A percentile compares a stretch with the other conserved stretches of the same genome.
Conservation (phyloP, 2,113 vertebrate genomes). For the Chionis minor region DNA sequence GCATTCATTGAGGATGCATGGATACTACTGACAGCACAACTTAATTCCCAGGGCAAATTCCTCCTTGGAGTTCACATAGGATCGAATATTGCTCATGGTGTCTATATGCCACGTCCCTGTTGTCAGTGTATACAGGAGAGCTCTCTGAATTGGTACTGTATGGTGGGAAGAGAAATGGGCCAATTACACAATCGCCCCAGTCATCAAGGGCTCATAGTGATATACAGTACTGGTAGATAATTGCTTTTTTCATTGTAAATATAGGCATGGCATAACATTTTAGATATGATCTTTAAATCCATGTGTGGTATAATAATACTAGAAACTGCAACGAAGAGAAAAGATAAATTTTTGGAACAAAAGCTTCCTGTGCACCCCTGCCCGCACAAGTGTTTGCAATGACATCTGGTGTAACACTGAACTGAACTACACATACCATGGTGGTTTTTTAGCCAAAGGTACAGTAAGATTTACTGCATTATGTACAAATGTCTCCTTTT, state of each 20-base stretch:
- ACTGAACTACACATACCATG: background rate
- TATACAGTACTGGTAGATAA: background rate
- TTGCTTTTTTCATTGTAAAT: background rate
- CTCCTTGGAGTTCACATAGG: background rate
- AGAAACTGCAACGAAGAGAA: background rate
- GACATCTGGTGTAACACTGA: background rate
- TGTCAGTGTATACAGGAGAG: background rate
- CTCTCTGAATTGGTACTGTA: background rate
- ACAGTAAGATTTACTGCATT: background rate
- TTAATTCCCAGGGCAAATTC: background rate
- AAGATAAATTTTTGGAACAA: background rate
- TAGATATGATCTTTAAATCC: background rate
- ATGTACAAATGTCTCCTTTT: conserved; percentile 9
- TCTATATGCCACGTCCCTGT: background rate
- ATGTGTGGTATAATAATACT: background rate
- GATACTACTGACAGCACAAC: background rate
- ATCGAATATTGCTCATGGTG: background rate
- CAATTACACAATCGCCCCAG: background rate
- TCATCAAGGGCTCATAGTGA: background rate
- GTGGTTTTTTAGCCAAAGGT: background rate
- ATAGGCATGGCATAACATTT: background rate
- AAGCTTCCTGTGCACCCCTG: background rate
- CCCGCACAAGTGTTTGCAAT: background rate
- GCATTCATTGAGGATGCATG: background rate
- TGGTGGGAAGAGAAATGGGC: background rate